These are phyloP conservation scores for Gobio occitaniae DNA, from an alignment of 2,797 vertebrate genomes.

Conservation along the genomic window DNA sequence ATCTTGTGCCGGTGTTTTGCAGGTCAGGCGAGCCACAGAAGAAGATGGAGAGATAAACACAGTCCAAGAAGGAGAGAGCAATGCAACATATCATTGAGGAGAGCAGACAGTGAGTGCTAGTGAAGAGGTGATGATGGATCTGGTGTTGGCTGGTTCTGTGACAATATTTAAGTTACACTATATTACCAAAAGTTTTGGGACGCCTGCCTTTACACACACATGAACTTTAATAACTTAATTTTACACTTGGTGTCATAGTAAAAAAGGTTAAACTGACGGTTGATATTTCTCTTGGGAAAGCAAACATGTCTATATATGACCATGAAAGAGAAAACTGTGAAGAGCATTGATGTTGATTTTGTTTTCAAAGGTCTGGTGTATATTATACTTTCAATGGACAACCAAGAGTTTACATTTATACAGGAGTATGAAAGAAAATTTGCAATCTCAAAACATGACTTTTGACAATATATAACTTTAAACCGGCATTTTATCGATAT, in stretches of 20 bases:
- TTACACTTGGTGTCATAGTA: neutral
- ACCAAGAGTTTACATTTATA: neutral
- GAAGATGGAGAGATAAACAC: neutral
- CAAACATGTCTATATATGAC: neutral
- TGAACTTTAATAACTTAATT: too few species aligned
- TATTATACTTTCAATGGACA: neutral
- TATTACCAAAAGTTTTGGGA: too few species aligned
- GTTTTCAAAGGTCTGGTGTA: neutral
- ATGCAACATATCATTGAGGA: too few species aligned
- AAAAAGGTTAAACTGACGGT: neutral
- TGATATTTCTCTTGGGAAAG: neutral
- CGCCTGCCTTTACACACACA: too few species aligned
- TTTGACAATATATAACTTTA: neutral
- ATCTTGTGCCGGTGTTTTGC: neutral
- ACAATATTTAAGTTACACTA: too few species aligned
- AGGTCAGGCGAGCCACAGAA: neutral
- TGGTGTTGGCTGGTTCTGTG: too few species aligned
- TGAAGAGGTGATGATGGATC: too few species aligned
- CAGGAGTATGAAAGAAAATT: slow-evolving; percentile 46
- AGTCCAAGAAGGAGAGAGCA: too few species aligned
- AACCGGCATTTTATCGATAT: neutral
- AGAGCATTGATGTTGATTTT: neutral
- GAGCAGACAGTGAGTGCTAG: too few species aligned
- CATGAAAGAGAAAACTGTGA: neutral
- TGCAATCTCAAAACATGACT: neutral